Base-by-base conservation (phyloP, 2,888 invertebrate genomes). In the Andrena dorsata region DNA sequence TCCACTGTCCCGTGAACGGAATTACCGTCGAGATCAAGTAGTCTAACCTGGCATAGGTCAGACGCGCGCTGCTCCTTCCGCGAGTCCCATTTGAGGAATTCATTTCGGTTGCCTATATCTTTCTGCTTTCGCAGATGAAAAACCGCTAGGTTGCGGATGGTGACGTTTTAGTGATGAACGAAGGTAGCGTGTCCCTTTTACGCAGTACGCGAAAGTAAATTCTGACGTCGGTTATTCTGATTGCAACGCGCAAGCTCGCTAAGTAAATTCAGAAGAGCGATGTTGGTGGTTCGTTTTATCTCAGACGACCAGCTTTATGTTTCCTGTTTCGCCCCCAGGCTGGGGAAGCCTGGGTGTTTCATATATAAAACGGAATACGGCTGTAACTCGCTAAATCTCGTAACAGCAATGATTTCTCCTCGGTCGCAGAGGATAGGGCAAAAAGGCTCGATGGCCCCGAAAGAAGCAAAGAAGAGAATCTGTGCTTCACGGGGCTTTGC, bases 71-170 rank as follows among this genome's bases (percentile, higher is more conserved):
- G 13, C 28, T 65, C n/a, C 26, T 32, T 56, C 58, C 32, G 13
- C 41, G 30, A n/a, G n/a, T 56, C n/a, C 51, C 64, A 65, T 68
- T 76, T 72, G 8, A 61, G 73, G 73, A 73, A 82, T 76, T 69
- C 64, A 76, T 65, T 70, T 49, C 75, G 53, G 51, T 70, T 41
- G 32, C 32, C 65, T 63, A 35, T 78, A 53, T 65, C 47, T 61
- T 60, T 23, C 28, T 77, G 47, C 64, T 65, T 8, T 65, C 53
- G 53, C 16, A 68, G 78, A 80, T 80, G 72, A 66, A 80, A 66
- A 61, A 23, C 23, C 41, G 26, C 41, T 1, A n/a, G 28, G 10
- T 5, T 0, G 69, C 20, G 64, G 49, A 49, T 58, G 64, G 58
- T 23, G 28, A 26, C 7, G 16, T 53, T 80, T 71, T 65, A 49